Percentiles rank a stretch among this genome's conserved stretches.
phyloP scores from a whole-genome alignment of 2,797 vertebrate genomes.

The Rallus crepitans region DNA sequence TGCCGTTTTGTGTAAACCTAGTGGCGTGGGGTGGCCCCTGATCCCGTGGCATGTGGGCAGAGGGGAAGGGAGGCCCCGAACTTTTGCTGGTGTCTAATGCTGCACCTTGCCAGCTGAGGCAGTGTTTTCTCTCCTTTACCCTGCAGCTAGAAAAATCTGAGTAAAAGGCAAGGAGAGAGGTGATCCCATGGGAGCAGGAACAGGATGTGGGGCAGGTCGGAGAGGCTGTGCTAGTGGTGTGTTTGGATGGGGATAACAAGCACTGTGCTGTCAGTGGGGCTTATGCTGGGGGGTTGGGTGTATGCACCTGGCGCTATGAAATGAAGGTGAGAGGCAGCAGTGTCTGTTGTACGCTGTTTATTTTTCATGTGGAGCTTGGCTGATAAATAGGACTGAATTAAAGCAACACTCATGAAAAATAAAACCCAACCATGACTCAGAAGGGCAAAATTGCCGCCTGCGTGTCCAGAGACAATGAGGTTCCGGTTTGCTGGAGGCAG shows the following conservation, averaged over 20 bases:
- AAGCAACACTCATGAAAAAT: constrained; percentile 56
- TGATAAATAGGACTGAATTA: constrained; percentile 23
- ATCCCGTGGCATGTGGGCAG: background rate
- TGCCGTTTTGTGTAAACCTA: background rate
- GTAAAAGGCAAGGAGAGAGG: background rate
- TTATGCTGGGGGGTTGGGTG: background rate
- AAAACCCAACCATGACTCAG: constrained; percentile 35
- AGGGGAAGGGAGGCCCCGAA: background rate
- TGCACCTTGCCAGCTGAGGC: background rate
- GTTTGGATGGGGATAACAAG: background rate
- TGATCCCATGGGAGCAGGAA: background rate
- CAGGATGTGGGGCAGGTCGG: background rate
- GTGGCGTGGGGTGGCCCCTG: background rate
- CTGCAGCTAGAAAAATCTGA: background rate
- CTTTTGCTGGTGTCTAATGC: background rate
- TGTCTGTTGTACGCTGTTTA: background rate
- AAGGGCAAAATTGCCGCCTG: constrained; percentile 59
- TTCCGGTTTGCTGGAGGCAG: constrained; percentile 49
- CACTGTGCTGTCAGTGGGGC: background rate
- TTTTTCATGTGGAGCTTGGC: constrained; percentile 31
- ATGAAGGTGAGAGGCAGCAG: constrained; percentile 1
- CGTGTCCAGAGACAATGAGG: constrained; percentile 58
- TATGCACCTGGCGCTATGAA: background rate
- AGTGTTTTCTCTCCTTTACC: background rate
- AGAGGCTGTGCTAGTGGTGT: background rate